Conservation (phyloP, 2,888 invertebrate species). For the Agrotis segetum region DNA sequence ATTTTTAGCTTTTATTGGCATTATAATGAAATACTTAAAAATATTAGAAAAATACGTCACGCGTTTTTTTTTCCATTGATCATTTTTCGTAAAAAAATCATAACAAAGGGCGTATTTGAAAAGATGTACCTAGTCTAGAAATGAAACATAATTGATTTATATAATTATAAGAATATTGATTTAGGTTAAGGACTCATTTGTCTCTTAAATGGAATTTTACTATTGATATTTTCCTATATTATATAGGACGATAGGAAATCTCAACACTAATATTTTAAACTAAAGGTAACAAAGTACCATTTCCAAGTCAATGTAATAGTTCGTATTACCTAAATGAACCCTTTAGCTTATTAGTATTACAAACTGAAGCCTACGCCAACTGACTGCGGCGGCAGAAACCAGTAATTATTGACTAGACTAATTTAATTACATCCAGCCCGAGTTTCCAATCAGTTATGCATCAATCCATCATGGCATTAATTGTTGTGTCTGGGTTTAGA, state of each 20-base stretch:
- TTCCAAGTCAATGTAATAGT: not conserved
- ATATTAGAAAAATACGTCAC: too few relatives aligned
- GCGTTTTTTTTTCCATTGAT: too few relatives aligned
- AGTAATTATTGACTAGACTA: slow-evolving; percentile 47
- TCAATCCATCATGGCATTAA: slow-evolving; percentile 46
- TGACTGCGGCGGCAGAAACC: slow-evolving; percentile 6
- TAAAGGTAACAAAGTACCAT: not conserved
- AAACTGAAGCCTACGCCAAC: slow-evolving; percentile 7
- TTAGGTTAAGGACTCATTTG: not conserved
- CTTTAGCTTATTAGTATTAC: slow-evolving; percentile 14
- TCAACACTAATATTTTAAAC: not conserved
- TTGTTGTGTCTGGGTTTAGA: slow-evolving; percentile 13
- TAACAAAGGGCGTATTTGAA: too few relatives aligned
- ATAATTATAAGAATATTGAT: too few relatives aligned
- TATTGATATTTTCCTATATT: not conserved
- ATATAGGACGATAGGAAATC: not conserved
- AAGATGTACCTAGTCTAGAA: too few relatives aligned
- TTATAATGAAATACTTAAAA: too few relatives aligned
- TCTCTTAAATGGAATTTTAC: not conserved
- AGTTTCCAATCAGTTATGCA: slow-evolving; percentile 28
- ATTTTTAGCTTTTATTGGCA: too few relatives aligned
- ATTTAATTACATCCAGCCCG: slow-evolving; percentile 46
- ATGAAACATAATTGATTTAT: too few relatives aligned
- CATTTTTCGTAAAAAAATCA: too few relatives aligned
- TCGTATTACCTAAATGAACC: slow-evolving; percentile 13